Evolutionary conservation across 2,797 vertebrate species (phyloP), one percentile per base, ranked within the genome.

Genomic region (Percopsis omiscomaycus): DNA sequence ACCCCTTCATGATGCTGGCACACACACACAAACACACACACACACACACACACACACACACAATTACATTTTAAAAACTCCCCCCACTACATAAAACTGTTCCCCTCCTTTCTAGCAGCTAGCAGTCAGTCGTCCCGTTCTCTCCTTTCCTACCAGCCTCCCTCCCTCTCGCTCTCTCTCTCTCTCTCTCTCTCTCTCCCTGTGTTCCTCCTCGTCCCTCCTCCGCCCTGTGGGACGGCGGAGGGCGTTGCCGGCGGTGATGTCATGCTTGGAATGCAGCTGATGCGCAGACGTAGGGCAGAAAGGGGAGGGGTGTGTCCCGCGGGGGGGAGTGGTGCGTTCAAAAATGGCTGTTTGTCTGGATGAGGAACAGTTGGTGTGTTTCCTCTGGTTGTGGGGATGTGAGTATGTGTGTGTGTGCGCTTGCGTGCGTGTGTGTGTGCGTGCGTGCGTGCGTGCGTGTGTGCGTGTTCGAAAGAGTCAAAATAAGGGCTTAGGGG

Each of bases 181-280:
- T 42, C 59, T 9, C 49, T 44, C 32, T 32, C 48, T 37, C 46
- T 37, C 58, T 60, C 29, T 29, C 37, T 50, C 48, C 14, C 65
- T 48, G 15, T 30, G 22, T 47, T 22, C 42, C 32, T 45, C 11
- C 15, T 27, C 22, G 9, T 8, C 58, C 13, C 44, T 29, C 47
- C 59, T 30, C 47, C 68, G 50, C 63, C 49, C 66, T 88, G 87
- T 89, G 84, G 85, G 84, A 89, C 89, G 80, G 84, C 79, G 84
- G 79, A 89, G 78, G 91, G 88, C 84, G 90, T 88, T 69, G 72
- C 76, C 76, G 80, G 71, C 79, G 78, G 73, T 93, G 91, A 93
- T 90, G 92, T 93, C 91, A 93, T 85, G 83, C 74, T 2, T 90
- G 92, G 92, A 93, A 93, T 93, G 92, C 82, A 85, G 88, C 82